Evolutionary conservation across 1,140 invertebrate genomes (phyloP).

Genomic region (Microplitis mediator): DNA sequence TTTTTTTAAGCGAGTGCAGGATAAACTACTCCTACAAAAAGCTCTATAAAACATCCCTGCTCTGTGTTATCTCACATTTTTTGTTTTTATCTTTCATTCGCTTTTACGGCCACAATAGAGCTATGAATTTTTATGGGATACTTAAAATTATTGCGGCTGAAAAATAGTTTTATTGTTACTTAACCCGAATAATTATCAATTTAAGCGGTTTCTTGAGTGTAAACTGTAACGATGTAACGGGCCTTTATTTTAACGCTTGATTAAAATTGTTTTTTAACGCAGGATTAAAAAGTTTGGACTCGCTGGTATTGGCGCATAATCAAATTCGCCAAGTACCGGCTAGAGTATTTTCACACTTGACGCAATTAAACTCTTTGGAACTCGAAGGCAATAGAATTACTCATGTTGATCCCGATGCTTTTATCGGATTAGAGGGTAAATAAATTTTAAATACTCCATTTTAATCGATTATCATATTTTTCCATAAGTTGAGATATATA

Average conservation of each 20-base stretch:
- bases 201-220: background rate
- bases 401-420: slow-evolving; percentile 80
- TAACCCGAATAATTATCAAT: background rate
- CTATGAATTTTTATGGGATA: background rate
- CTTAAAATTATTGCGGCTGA: background rate
- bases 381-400: slow-evolving; percentile 84
- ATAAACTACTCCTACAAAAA: background rate
- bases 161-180: background rate
- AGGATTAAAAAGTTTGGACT: slow-evolving; percentile 81
- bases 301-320: slow-evolving; percentile 83
- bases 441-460: background rate
- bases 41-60: background rate
- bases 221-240: background rate
- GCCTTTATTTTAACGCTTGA: background rate
- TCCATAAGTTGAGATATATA: background rate
- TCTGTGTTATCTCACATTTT: background rate
- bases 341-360: slow-evolving; percentile 80
- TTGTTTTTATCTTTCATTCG: background rate
- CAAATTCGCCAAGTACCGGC: slow-evolving; percentile 76
- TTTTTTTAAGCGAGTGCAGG: no score
- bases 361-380: slow-evolving; percentile 81
- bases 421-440: slow-evolving; percentile 83
- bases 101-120: background rate
- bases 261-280: background rate
- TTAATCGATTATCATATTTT: background rate